A percentile compares a stretch with the other conserved stretches of the same genome.
Evolutionary conservation across 2,888 invertebrate genomes (phyloP).

Genomic region (Empis stercorea): DNA sequence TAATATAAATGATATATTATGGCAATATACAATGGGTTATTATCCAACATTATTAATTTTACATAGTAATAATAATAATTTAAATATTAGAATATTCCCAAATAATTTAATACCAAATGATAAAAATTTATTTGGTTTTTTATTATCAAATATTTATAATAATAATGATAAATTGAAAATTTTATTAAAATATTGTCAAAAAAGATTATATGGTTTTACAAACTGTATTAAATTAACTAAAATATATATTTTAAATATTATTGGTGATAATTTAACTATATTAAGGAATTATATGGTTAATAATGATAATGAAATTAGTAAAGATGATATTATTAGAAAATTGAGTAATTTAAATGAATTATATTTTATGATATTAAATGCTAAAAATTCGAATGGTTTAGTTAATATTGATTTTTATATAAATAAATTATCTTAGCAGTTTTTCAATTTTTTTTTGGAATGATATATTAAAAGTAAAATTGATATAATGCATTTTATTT

Average conservation of each 20-base stretch:
- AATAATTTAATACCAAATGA: constrained; percentile 30
- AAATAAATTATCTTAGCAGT: no score
- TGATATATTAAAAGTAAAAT: no score
- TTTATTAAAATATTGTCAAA: background rate
- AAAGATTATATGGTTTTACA: background rate
- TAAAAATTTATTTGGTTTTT: constrained; percentile 49
- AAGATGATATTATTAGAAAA: no score
- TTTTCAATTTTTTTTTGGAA: no score
- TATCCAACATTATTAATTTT: constrained; percentile 74
- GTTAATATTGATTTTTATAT: no score
- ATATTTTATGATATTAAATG: no score
- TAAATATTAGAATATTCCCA: constrained; percentile 45
- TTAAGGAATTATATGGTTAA: background rate
- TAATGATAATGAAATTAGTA: no score
- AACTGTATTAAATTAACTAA: background rate
- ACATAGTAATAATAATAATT: constrained; percentile 41
- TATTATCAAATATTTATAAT: constrained; percentile 51
- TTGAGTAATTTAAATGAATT: no score
- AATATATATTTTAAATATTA: background rate
- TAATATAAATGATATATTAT: constrained; percentile 72
- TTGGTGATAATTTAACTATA: background rate
- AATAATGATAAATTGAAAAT: background rate
- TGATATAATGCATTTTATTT: no score
- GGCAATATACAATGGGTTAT: constrained; percentile 55
- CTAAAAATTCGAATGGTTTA: no score